Evolutionary conservation across 2,888 invertebrate genomes (phyloP).

Genomic region (Calephelis perditalis): DNA sequence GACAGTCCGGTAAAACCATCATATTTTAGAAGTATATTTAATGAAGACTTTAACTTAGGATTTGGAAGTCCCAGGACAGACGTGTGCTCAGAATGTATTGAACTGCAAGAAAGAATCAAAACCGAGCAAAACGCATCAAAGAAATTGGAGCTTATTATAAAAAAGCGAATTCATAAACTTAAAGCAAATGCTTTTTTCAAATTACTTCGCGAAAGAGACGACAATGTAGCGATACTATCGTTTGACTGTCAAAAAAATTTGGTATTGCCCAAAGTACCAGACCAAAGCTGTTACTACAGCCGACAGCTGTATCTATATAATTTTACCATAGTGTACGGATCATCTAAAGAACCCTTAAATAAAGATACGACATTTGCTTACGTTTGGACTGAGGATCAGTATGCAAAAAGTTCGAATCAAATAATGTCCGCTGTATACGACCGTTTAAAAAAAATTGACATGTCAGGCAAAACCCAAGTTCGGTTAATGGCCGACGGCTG

Average conservation of each 20-base stretch:
- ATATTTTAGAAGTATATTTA: conserved; percentile 10
- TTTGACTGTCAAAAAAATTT: background rate
- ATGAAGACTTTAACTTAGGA: conserved; percentile 11
- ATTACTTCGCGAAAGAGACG: conserved; percentile 8
- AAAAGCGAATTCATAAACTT: conserved; percentile 8
- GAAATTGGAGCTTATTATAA: conserved; percentile 8
- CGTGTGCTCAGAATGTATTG: conserved; percentile 11
- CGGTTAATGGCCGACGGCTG: conserved; percentile 13
- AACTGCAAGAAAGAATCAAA: conserved; percentile 9
- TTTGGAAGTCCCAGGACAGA: conserved; percentile 8
- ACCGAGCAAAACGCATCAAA: conserved; percentile 3
- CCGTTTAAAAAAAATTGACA: conserved; percentile 8
- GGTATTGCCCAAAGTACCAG: conserved; percentile 9
- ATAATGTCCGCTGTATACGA: conserved; percentile 10
- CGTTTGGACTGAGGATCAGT: conserved; percentile 7
- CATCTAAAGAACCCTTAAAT: conserved; percentile 7
- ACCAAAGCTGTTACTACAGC: conserved; percentile 9
- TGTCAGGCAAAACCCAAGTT: conserved; percentile 7
- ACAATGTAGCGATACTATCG: background rate
- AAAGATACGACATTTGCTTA: conserved; percentile 7
- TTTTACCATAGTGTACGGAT: conserved; percentile 6
- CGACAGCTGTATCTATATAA: conserved; percentile 6
- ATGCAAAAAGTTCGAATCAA: conserved; percentile 12
- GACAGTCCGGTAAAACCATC: conserved; percentile 13
- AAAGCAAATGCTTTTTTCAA: conserved; percentile 11